Evolutionary conservation across 2,113 vertebrate genomes (phyloP).

Genomic region (Nibea albiflora): DNA sequence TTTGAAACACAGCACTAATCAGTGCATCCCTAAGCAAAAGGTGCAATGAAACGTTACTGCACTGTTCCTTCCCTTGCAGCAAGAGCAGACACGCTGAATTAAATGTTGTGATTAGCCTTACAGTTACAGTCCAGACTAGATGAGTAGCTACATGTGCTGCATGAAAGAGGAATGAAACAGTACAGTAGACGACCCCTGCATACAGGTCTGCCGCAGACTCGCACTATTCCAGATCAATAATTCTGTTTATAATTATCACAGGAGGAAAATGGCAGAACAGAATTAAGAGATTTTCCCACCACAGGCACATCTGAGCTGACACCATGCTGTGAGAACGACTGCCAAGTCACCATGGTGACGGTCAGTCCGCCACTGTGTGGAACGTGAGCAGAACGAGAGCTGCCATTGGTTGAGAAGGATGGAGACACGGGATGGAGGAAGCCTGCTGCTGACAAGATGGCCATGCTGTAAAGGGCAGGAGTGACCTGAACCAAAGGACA

Average conservation of each 20-base stretch:
- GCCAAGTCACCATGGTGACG: constrained; percentile 67
- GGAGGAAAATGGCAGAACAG: too few species aligned
- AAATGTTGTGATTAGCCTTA: constrained; percentile 17
- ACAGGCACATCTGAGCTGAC: constrained; percentile 22
- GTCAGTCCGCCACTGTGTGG: constrained; percentile 38
- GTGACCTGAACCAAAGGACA: constrained; percentile 1
- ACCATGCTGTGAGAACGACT: constrained; percentile 29
- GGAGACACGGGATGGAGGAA: constrained; percentile 36
- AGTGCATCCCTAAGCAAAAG: too few species aligned
- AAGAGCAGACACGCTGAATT: background rate
- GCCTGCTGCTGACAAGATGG: constrained; percentile 59
- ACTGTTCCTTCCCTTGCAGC: background rate
- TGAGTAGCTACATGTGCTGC: background rate
- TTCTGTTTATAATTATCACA: background rate
- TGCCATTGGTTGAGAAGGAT: constrained; percentile 32
- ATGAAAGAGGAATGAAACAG: background rate
- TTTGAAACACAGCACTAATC: too few species aligned
- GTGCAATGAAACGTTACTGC: too few species aligned
- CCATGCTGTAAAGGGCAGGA: constrained; percentile 37
- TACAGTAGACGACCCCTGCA: background rate
- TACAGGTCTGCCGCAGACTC: background rate
- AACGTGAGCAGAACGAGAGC: constrained; percentile 56
- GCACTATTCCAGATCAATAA: background rate
- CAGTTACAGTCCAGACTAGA: background rate
- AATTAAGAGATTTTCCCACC: constrained; percentile 22